These are phyloP conservation scores for Lacanobia oleracea DNA, from an alignment of 2,888 invertebrate species.

Conservation along the genomic window DNA sequence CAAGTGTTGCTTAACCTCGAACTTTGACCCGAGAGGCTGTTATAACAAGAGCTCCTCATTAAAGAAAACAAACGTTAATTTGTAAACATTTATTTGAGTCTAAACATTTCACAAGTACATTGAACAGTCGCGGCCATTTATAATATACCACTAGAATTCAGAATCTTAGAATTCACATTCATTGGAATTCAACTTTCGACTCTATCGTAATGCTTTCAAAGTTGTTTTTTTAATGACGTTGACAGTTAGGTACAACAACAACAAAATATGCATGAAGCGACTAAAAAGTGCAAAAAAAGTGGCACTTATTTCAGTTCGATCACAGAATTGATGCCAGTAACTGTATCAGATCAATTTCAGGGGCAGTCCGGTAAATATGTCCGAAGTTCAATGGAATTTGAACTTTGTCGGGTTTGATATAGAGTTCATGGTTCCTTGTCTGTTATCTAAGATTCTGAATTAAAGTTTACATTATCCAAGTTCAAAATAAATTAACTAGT, in stretches of 20 bases:
- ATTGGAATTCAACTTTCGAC: not conserved
- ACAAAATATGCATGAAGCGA: no score
- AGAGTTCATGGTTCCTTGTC: not conserved
- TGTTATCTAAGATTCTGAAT: conserved; percentile 29
- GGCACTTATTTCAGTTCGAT: not conserved
- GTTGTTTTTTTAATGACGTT: not conserved
- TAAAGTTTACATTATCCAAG: not conserved
- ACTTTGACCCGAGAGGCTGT: no score
- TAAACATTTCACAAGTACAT: conserved; percentile 34
- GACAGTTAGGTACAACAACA: no score
- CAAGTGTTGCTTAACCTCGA: no score
- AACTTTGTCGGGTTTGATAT: no score
- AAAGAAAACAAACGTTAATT: conserved; percentile 6
- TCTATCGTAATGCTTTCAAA: not conserved
- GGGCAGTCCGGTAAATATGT: not conserved
- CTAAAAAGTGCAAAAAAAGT: no score
- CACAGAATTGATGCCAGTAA: no score
- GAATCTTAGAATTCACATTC: not conserved
- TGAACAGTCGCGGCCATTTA: conserved; percentile 29
- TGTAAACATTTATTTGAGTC: conserved; percentile 56
- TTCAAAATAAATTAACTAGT: not conserved
- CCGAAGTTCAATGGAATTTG: not conserved
- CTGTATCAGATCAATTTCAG: no score
- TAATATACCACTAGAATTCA: conserved; percentile 7
- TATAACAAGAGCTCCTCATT: no score